phyloP scores from a whole-genome alignment of 2,888 invertebrate genomes.

The Nomada flava region DNA sequence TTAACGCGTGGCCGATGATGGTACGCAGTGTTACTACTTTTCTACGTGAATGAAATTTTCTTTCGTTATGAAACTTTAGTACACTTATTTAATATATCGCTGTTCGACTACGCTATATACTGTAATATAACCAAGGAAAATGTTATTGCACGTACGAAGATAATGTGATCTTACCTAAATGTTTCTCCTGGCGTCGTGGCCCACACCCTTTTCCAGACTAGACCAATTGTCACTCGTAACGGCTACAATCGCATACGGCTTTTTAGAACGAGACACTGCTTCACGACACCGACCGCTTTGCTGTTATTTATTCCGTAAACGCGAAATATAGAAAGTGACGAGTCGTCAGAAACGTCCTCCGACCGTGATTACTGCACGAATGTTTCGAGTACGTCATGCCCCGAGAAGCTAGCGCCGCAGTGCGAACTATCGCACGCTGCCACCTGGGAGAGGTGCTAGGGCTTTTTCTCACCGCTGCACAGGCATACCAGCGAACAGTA shows the following conservation, averaged over 20 bases:
- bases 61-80: too few species aligned
- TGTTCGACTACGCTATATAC: too few species aligned
- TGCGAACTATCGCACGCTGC: conserved; percentile 37
- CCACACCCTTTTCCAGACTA: conserved; percentile 74
- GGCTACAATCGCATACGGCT: conserved; percentile 45
- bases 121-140: conserved; percentile 21
- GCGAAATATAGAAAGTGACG: conserved; percentile 65
- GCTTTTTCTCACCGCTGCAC: conserved; percentile 25
- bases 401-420: conserved; percentile 72
- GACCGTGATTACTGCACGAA: conserved; percentile 78
- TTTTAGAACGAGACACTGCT: conserved; percentile 43
- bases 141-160: conserved; percentile 27
- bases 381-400: conserved; percentile 75
- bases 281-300: conserved; percentile 41
- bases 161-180: conserved; percentile 72
- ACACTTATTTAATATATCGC: too few species aligned
- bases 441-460: conserved; percentile 36
- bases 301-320: conserved; percentile 58
- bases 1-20: conserved; percentile 40
- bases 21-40: conserved; percentile 7
- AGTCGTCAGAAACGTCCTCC: conserved; percentile 74
- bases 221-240: conserved; percentile 71
- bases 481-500: conserved; percentile 20
- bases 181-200: conserved; percentile 75
- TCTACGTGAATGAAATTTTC: conserved; percentile 4